phyloP scores from a whole-genome alignment of 1,140 invertebrate species.

The Drosophila takahashii region DNA sequence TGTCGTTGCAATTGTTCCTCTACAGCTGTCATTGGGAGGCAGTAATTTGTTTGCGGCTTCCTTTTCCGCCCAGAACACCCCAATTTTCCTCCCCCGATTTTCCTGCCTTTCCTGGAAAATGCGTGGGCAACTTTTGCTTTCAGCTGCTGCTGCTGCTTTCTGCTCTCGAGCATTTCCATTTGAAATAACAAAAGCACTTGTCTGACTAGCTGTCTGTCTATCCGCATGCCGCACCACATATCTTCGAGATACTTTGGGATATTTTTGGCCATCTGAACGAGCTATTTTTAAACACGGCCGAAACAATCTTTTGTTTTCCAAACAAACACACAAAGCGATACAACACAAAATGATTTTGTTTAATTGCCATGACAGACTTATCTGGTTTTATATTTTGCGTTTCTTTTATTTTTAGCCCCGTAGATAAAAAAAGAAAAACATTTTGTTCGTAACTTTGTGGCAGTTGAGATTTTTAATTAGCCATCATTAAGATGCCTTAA shows the following conservation, averaged over 20 bases:
- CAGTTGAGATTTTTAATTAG: slow-evolving; percentile 77
- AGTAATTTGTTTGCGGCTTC: slow-evolving; percentile 69
- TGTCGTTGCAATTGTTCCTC: slow-evolving; percentile 56
- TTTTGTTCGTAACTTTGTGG: slow-evolving; percentile 48
- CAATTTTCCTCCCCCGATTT: slow-evolving; percentile 3
- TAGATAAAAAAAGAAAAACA: slow-evolving; percentile 43
- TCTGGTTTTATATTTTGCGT: slow-evolving; percentile 49
- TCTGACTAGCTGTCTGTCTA: slow-evolving; percentile 45
- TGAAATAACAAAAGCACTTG: slow-evolving; percentile 67
- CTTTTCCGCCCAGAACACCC: slow-evolving; percentile 13
- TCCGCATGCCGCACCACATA: slow-evolving; percentile 48
- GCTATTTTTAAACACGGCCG: slow-evolving; percentile 65
- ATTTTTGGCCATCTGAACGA: slow-evolving; percentile 63
- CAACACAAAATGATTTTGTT: slow-evolving; percentile 55
- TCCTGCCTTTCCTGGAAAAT: slow-evolving; percentile 23
- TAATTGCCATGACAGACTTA: slow-evolving; percentile 69
- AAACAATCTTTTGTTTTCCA: slow-evolving; percentile 70
- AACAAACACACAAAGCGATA: slow-evolving; percentile 57
- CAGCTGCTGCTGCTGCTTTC: slow-evolving; percentile 47
- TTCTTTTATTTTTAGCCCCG: slow-evolving; percentile 8
- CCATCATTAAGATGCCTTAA: slow-evolving; percentile 62
- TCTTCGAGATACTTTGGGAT: slow-evolving; percentile 59
- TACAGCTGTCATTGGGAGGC: slow-evolving; percentile 70
- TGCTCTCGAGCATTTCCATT: slow-evolving; percentile 63
- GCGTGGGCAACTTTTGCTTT: slow-evolving; percentile 75